A percentile compares a stretch with the other conserved stretches of the same genome.
These are phyloP conservation scores for Dioctria rufipes DNA, from an alignment of 2,888 invertebrate genomes.

Conservation along the genomic window DNA sequence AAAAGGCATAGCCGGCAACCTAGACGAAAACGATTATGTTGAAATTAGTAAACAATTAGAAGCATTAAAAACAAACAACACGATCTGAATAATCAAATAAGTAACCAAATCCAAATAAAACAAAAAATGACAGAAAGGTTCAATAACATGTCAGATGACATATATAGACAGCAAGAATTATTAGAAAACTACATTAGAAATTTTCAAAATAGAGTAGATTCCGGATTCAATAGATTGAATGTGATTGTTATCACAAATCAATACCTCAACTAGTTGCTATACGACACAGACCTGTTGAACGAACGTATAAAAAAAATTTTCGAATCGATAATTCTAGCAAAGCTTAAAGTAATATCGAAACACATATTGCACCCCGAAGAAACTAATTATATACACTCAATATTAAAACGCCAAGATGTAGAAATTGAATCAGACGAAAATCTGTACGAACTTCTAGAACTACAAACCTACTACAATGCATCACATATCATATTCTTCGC, in stretches of 20 bases:
- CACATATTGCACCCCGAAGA: not conserved
- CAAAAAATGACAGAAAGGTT: not conserved
- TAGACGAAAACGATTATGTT: too few relatives aligned
- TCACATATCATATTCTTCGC: not conserved
- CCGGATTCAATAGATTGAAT: not conserved
- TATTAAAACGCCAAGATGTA: not conserved
- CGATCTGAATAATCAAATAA: not conserved
- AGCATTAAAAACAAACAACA: not conserved
- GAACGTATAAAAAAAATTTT: not conserved
- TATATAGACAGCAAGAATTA: not conserved
- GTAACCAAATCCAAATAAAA: not conserved
- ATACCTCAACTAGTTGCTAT: not conserved
- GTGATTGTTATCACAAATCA: not conserved
- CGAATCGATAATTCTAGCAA: constrained; percentile 1
- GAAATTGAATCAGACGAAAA: not conserved
- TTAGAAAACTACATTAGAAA: not conserved
- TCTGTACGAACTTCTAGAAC: not conserved
- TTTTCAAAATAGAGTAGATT: not conserved
- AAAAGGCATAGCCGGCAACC: too few relatives aligned
- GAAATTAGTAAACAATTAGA: too few relatives aligned
- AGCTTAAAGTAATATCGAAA: constrained; percentile 3
- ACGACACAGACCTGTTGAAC: constrained; percentile 1
- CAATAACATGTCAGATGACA: not conserved
- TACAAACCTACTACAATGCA: constrained; percentile 7
- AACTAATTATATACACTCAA: not conserved